Base-by-base conservation (phyloP, 2,888 invertebrate genomes). In the Lycia hirtaria region DNA sequence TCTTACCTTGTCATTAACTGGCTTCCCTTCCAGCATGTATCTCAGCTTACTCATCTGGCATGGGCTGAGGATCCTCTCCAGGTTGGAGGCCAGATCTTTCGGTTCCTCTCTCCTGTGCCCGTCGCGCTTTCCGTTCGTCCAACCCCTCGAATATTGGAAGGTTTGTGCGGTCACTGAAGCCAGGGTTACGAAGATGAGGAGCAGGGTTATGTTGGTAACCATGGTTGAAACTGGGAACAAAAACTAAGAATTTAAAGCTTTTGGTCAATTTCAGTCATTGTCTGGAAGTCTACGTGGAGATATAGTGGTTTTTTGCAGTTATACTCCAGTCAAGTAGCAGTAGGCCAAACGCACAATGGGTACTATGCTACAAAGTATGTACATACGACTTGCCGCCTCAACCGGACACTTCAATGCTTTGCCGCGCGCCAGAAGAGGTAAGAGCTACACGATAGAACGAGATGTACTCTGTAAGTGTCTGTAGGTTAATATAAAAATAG, bases 91-190 rank as follows among this genome's bases (percentile, higher is more conserved):
- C 1, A 83, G 55, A 0, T 85, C 84, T 17, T 70, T 76, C 4
- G 33, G 75, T 0, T 80, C 80, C 2, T 58, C 60, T 6, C 71
- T 67, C 57, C 70, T 78, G 56, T 79, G 82, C 0, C 87, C 86
- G 47, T 83, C 87, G 0, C 95, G 83, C 71, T 95, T 95, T 17
- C 96, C 96, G 73, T 95, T 96, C 61, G 95, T 96, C 96, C 96
- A 96, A 4, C 96, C 96, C 0, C 94, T 88, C 33, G 95, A 96
- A 81, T 96, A 96, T 73, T 96, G 96, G 87, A 96, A 96, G 4
- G 95, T 96, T 84, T 96, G 96, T 0, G 94, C 93, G 0, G 92
- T 77, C 41, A 90, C 92, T 3, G 87, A 79, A 0, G 88, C 81
- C 35, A 93, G 66, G 14, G 92, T 79, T 66, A 93, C 79, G 49